Base-by-base conservation (phyloP, 1,140 invertebrate species). In the Cydia fagiglandana region DNA sequence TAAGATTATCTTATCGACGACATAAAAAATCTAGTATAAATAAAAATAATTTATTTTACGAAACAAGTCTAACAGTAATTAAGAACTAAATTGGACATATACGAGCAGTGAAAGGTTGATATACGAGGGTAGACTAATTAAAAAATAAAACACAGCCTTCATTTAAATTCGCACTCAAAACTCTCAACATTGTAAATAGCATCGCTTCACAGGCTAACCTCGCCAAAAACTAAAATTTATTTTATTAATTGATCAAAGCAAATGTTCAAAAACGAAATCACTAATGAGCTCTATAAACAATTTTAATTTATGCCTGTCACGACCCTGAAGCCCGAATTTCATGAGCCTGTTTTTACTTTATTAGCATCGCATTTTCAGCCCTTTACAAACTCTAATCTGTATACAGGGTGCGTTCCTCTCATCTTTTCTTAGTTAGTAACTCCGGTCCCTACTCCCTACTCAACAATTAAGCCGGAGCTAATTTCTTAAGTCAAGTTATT, bases 401-500 rank as follows among this genome's bases (percentile, higher is more conserved):
- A 82, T 75, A 81, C 76, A 81, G 81, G 80, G 77, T 79, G 78
- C 78, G 76, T 84, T 73, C 61, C 28, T 73, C 76, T 75, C 80
- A 74, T 84, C 77, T 76, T 77, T 79, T 73, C 75, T 77, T 79
- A 81, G 76, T 81, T 84, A 76, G 66, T 79, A 81, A 81, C 76
- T 83, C 79, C 80, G 82, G 81, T 81, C 82, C 79, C 79, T 76
- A 77, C 70, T 81, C 82, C 79, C 79, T 76, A 77, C 70, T 70
- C 79, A 79, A 79, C 81, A 82, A 83, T 86, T 84, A 86, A 78
- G 77, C 83, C 80, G 80, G 74, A 83, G 81, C 79, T 86, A 88
- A 87, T 85, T 86, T 83, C 79, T 80, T 81, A 81, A 83, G 78
- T 84, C 80, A 76, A 88, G 80, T 83, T 87, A 84, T 86, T 85